Percentiles rank a stretch among this genome's conserved stretches.
Evolutionary conservation across 2,113 vertebrate species (phyloP).

Genomic region (Atrichornis clamosus): DNA sequence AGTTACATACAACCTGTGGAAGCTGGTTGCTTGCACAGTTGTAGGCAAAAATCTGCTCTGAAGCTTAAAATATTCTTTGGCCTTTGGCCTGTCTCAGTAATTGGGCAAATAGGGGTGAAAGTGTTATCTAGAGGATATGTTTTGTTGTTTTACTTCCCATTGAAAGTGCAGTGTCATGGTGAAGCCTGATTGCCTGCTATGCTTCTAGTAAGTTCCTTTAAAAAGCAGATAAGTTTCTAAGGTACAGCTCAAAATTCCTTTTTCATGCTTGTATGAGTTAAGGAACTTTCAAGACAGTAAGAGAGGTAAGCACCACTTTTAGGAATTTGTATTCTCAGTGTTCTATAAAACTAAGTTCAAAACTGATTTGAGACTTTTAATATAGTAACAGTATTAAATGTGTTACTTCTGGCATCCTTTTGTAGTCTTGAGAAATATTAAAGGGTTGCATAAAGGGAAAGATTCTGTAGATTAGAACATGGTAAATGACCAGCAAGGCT

Average conservation of each 20-base stretch:
- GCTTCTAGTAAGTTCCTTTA: neutral
- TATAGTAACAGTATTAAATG: neutral
- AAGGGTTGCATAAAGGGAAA: neutral
- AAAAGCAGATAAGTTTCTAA: constrained; percentile 3
- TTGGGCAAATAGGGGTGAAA: neutral
- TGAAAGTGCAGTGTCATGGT: constrained; percentile 44
- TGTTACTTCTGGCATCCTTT: neutral
- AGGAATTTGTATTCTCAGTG: neutral
- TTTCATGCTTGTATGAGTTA: neutral
- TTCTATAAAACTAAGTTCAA: neutral
- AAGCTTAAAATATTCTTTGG: neutral
- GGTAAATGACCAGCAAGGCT: neutral
- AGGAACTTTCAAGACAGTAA: neutral
- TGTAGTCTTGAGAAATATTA: neutral
- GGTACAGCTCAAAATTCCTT: neutral
- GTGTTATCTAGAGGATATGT: constrained; percentile 56
- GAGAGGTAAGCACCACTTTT: neutral
- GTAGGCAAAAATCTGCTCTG: constrained; percentile 7
- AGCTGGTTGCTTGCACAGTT: neutral
- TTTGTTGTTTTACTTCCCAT: constrained; percentile 36
- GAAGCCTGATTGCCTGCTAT: constrained; percentile 8
- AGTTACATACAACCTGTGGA: neutral
- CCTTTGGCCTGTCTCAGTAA: neutral
- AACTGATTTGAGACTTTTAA: neutral
- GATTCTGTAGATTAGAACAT: neutral